Evolutionary conservation across 2,113 vertebrate genomes (phyloP), one percentile per base, ranked within the genome.

Genomic region (Crypturellus undulatus): DNA sequence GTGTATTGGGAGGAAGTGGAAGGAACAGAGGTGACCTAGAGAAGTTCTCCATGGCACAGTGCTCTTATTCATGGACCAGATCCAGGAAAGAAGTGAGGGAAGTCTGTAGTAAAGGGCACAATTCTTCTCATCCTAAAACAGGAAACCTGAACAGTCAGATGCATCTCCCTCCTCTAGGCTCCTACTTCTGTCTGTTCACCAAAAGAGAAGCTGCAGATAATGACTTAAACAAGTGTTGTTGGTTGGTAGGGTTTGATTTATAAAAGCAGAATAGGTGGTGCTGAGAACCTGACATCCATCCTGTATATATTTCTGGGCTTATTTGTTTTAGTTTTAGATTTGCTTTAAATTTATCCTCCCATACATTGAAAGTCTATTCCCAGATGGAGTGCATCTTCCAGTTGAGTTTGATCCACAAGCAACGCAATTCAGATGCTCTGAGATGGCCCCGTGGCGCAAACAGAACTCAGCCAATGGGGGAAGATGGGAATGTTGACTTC

Each of bases 381-480:
- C 45, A 72, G 6, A n/a, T 82, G n/a, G 17, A 59, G 24, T 32
- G 8, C 26, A 8, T 62, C 21, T 76, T 63, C 71, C 26, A 67
- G 32, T 34, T 64, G n/a, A 56, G 54, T 56, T 17, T 18, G 28
- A 10, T 56, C 16, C 54, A 32, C 28, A 32, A 56, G 54, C 15
- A 30, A 32, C 18, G 54, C 54, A 10, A 10, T 56, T 56, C 28
- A 56, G 8, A 10, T 68, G 32, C 60, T 59, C 42, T 59, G 67
- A 20, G 54, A 20, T 5, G 40, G 14, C 1, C 0, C 10, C 52
- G 26, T 15, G 21, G 36, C 45, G n/a, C 42, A 63, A 3, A 20
- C n/a, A 59, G 43, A 73, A 28, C 60, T 73, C 52, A 20, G 24
- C 21, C 58, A 64, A 26, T 10, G 12, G 63, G 28, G 34, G 17